Conservation (phyloP, 2,113 vertebrate species). For the Cardinalis cardinalis region DNA sequence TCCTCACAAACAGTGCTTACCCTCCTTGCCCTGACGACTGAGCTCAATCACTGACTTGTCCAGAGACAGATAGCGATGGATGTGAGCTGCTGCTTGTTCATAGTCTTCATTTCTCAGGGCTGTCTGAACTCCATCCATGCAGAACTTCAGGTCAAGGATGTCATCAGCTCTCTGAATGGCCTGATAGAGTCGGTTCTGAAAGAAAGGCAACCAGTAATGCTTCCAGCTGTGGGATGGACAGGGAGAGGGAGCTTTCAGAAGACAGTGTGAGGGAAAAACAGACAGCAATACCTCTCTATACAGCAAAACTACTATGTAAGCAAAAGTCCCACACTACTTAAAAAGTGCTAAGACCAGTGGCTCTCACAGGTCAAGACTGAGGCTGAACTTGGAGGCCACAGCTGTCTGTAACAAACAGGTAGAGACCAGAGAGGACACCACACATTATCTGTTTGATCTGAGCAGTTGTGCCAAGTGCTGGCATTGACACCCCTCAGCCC, state of each 20-base stretch:
- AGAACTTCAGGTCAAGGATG: conserved; percentile 97
- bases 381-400: neutral
- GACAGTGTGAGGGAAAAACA: rapidly evolving
- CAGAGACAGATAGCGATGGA: conserved; percentile 93
- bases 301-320: rapidly evolving
- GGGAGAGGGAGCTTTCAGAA: neutral
- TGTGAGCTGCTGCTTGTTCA: conserved; percentile 94
- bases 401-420: neutral
- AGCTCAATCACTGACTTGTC: conserved; percentile 98
- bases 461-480: neutral
- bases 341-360: neutral
- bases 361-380: neutral
- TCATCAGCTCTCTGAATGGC: conserved; percentile 96
- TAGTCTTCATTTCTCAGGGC: conserved; percentile 91
- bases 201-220: conserved; percentile 13
- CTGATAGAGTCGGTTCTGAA: conserved; percentile 94
- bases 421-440: neutral
- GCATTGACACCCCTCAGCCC: neutral
- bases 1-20: conserved; percentile 49
- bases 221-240: neutral
- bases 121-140: conserved; percentile 95
- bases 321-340: neutral
- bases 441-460: neutral
- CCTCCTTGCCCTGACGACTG: conserved; percentile 94
- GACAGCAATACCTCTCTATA: neutral